Evolutionary conservation across 2,888 invertebrate species (phyloP).

Genomic region (Euclidia mi): DNA sequence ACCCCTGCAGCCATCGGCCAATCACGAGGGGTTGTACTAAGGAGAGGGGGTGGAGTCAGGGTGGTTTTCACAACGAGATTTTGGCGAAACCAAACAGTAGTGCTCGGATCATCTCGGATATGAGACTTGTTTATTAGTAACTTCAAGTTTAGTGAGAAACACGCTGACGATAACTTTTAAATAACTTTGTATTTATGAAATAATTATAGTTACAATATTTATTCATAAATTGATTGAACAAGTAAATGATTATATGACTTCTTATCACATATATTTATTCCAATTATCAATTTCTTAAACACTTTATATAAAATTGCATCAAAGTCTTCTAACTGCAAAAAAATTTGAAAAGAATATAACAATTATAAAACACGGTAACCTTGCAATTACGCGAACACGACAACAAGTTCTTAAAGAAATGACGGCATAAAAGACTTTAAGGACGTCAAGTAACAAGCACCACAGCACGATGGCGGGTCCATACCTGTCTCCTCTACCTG

Average conservation of each 20-base stretch:
- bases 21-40: constrained; percentile 69
- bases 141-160: constrained; percentile 51
- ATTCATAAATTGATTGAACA: not conserved
- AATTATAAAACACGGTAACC: no score
- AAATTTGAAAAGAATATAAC: constrained; percentile 15
- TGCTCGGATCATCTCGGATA: constrained; percentile 64
- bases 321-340: not conserved
- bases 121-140: constrained; percentile 57
- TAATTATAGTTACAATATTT: constrained; percentile 10
- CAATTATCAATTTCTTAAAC: no score
- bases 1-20: constrained; percentile 80
- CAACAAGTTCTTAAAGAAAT: not conserved
- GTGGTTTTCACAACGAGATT: constrained; percentile 81
- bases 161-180: constrained; percentile 59
- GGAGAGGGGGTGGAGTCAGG: constrained; percentile 82
- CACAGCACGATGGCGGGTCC: constrained; percentile 95
- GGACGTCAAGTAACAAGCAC: no score
- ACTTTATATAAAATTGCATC: not conserved
- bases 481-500: constrained; percentile 95
- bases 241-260: not conserved
- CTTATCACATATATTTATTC: no score
- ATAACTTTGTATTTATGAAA: constrained; percentile 52
- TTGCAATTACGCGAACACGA: no score
- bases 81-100: constrained; percentile 81
- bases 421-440: not conserved